Base-by-base conservation (phyloP, 2,113 vertebrate species). In the Clarias magur region DNA sequence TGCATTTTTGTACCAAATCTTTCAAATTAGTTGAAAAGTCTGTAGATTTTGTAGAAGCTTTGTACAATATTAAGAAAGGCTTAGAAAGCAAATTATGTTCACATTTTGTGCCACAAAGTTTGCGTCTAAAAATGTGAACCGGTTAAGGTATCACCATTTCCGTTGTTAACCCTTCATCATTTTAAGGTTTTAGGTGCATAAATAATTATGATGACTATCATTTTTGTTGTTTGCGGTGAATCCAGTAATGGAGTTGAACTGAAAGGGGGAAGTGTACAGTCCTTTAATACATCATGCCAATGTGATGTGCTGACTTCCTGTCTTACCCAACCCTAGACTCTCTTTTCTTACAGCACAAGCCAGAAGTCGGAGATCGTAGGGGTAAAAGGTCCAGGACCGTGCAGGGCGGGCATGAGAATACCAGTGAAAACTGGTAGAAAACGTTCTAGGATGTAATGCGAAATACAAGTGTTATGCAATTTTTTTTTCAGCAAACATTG, bases 321-420 rank as follows among this genome's bases (percentile, higher is more conserved):
- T 83, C 27, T 86, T 82, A 84, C 56, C 82, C 72, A 83, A 86
- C 84, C 73, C 70, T 80, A 57, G 27, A 88, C 56, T 67, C 72
- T 25, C 72, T 83, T 9, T 62, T 56, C 27, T 86, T 68, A 72
- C 17, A 86, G 73, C 59, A 19, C 38, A 56, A 21, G 19, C 17
- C 30, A 70, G 75, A 48, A 53, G 60, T 63, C 23, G 12, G 27
- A 27, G 62, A 56, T 80, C 3, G 19, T 56, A 25, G 11, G 80
- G 34, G 59, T 34, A 30, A 79, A 48, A 70, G 70, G 63, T 70
- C 79, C 38, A 88, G 17, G 42, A 81, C 65, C 78, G 65, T 60
- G 63, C 19, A 59, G 83, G 48, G 63, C 19, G 67, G 83, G 48
- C 27, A 86, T 30, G 16, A 60, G 76, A 87, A 10, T 3, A 57